A percentile compares a stretch with the other conserved stretches of the same genome.
Evolutionary conservation across 2,888 invertebrate species (phyloP).

Genomic region (Microctonus brassicae): DNA sequence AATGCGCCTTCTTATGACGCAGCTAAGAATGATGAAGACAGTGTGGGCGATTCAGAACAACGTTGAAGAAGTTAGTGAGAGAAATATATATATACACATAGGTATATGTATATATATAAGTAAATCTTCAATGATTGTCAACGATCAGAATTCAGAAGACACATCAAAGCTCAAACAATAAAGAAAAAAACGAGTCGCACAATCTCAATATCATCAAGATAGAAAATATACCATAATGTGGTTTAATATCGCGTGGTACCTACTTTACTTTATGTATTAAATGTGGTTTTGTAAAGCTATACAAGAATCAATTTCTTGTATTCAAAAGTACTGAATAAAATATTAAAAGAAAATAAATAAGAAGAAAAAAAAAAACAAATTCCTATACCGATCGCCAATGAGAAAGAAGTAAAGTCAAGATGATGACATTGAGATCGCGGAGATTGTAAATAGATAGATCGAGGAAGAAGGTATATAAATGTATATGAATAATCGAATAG

Average conservation of each 20-base stretch:
- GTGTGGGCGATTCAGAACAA: neutral
- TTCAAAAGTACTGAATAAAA: neutral
- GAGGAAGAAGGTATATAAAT: neutral
- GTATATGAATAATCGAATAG: neutral
- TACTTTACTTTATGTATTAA: neutral
- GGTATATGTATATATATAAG: too few relatives aligned
- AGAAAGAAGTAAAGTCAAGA: neutral
- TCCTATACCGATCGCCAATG: neutral
- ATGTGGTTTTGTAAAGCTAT: neutral
- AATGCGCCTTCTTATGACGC: constrained; percentile 11
- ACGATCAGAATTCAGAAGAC: neutral
- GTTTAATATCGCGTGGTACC: neutral
- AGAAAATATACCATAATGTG: neutral
- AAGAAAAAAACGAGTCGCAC: neutral
- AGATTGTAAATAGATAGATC: neutral
- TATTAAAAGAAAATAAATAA: too few relatives aligned
- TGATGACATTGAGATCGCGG: neutral
- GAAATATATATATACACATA: too few relatives aligned
- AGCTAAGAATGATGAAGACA: neutral
- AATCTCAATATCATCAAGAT: neutral
- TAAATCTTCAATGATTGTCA: neutral
- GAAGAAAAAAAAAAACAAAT: too few relatives aligned
- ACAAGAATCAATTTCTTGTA: neutral
- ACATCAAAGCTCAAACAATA: neutral
- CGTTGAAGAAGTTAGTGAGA: neutral